Percentiles rank a stretch among this genome's conserved stretches.
These are phyloP conservation scores for Myoxocephalus aenaeus DNA, from an alignment of 2,797 vertebrate genomes.

Conservation along the genomic window DNA sequence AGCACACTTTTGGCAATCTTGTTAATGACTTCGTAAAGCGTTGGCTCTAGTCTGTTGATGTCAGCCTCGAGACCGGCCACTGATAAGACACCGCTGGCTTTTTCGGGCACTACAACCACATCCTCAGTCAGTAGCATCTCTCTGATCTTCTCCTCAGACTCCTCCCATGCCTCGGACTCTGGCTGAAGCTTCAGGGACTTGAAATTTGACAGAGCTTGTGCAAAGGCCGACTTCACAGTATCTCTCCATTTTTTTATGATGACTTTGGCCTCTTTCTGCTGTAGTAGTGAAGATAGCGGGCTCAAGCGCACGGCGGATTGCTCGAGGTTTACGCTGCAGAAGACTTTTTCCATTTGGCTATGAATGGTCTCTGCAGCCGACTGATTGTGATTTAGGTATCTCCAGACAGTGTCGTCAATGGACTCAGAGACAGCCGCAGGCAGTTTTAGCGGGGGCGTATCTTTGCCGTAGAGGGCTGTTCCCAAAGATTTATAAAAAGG, in stretches of 20 bases:
- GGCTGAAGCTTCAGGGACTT: slow-evolving; percentile 66
- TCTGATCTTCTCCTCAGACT: slow-evolving; percentile 68
- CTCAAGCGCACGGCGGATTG: slow-evolving; percentile 75
- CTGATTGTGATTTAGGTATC: slow-evolving; percentile 77
- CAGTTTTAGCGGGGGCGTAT: slow-evolving; percentile 83
- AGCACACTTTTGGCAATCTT: slow-evolving; percentile 68
- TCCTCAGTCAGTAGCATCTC: slow-evolving; percentile 47
- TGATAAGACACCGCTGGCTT: slow-evolving; percentile 60
- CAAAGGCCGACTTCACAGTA: slow-evolving; percentile 74
- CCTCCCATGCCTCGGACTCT: slow-evolving; percentile 79
- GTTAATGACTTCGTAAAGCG: slow-evolving; percentile 65
- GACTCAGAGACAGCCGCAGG: slow-evolving; percentile 80
- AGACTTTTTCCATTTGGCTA: slow-evolving; percentile 71
- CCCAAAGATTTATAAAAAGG: slow-evolving; percentile 87
- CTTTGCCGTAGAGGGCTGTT: slow-evolving; percentile 88
- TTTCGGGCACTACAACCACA: slow-evolving; percentile 75
- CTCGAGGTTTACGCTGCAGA: slow-evolving; percentile 77
- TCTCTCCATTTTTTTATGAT: slow-evolving; percentile 83
- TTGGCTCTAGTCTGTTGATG: slow-evolving; percentile 66
- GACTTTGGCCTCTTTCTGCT: slow-evolving; percentile 72
- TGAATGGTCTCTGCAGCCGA: slow-evolving; percentile 65
- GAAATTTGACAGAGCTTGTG: slow-evolving; percentile 74
- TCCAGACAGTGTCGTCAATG: slow-evolving; percentile 77
- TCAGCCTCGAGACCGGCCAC: slow-evolving; percentile 81
- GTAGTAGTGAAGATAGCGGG: slow-evolving; percentile 77